A percentile compares a stretch with the other conserved stretches of the same genome.
Evolutionary conservation across 2,797 vertebrate species (phyloP).

Genomic region (Falco berigora): DNA sequence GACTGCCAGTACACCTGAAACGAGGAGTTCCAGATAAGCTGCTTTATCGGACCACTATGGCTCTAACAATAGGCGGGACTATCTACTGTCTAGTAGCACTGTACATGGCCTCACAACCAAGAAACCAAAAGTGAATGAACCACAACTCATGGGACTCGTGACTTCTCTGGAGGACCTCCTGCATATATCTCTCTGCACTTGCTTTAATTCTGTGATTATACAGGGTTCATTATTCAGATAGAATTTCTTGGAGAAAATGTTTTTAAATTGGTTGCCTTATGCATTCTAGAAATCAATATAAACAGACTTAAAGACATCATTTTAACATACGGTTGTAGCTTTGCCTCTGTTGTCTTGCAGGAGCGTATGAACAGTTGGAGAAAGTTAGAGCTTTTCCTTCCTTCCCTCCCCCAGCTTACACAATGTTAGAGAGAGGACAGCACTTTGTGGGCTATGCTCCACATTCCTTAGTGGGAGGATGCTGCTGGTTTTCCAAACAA

Average conservation of each 20-base stretch:
- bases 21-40: constrained; percentile 86
- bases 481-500: background rate
- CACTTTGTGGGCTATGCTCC: background rate
- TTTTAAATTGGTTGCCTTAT: background rate
- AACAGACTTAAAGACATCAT: background rate
- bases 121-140: constrained; percentile 69
- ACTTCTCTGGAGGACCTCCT: background rate
- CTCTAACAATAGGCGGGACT: constrained; percentile 87
- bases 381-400: background rate
- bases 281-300: background rate
- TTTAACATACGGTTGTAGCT: background rate
- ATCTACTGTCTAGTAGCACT: constrained; percentile 90
- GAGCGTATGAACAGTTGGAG: background rate
- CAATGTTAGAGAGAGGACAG: background rate
- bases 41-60: constrained; percentile 97
- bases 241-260: background rate
- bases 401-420: background rate
- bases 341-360: background rate
- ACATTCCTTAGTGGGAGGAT: background rate
- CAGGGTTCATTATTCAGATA: background rate
- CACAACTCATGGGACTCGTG: background rate
- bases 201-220: background rate
- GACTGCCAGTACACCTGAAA: constrained; percentile 88
- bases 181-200: background rate
- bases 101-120: constrained; percentile 86